Percentiles rank a stretch among this genome's conserved stretches.
These are phyloP conservation scores for Cyclura pinguis DNA, from an alignment of 2,797 vertebrate species.

Conservation along the genomic window DNA sequence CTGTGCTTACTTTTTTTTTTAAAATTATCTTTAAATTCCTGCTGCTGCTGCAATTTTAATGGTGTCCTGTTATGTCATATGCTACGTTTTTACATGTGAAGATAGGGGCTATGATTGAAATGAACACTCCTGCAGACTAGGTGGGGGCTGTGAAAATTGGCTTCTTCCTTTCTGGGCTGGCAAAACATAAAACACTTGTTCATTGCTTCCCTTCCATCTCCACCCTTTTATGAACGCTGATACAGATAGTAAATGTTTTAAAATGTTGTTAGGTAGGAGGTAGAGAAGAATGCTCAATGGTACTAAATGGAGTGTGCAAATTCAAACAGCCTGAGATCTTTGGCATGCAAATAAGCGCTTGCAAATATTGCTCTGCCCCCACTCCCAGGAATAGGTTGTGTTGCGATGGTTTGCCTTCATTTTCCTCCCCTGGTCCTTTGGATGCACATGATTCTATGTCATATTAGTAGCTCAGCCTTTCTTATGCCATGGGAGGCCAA, in stretches of 20 bases:
- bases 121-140: neutral
- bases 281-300: neutral
- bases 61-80: too few relatives aligned
- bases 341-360: too few relatives aligned
- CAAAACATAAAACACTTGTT: neutral
- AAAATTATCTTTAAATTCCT: too few relatives aligned
- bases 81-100: neutral
- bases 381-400: too few relatives aligned
- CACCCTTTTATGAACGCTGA: neutral
- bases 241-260: neutral
- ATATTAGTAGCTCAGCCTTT: neutral
- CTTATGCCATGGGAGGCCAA: neutral
- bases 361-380: neutral
- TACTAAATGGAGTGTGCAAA: neutral
- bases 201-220: neutral
- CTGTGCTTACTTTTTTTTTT: too few relatives aligned
- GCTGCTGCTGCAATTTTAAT: too few relatives aligned
- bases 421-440: neutral
- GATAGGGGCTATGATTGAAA: neutral
- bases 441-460: neutral
- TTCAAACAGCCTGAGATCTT: neutral
- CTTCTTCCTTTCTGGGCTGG: neutral
- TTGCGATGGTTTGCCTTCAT: neutral
- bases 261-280: neutral
- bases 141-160: neutral